Conservation (phyloP, 2,797 vertebrate species). For the Mormyrops boulengeri region DNA sequence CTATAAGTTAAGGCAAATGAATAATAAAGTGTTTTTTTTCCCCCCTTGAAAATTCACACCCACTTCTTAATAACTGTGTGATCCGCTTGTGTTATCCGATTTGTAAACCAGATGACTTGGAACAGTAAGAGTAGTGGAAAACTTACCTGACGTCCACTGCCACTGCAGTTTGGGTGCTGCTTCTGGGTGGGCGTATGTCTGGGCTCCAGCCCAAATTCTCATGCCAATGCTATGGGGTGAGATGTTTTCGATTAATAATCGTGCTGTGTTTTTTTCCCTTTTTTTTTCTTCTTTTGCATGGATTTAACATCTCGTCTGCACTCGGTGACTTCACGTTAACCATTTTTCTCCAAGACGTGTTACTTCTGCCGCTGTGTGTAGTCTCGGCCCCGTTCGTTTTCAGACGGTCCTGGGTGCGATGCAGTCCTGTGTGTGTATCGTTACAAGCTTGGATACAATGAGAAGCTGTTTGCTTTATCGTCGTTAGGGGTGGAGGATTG, state of each 20-base stretch:
- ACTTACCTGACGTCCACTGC: constrained; percentile 2
- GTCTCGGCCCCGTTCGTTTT: neutral
- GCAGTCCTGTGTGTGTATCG: neutral
- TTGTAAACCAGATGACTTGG: constrained; percentile 13
- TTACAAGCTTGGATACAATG: neutral
- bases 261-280: neutral
- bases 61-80: constrained; percentile 2
- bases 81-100: neutral
- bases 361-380: neutral
- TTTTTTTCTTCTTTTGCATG: neutral
- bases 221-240: constrained; percentile 11
- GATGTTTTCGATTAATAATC: constrained; percentile 14
- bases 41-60: neutral
- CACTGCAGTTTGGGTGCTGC: neutral
- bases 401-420: neutral
- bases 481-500: neutral
- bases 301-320: neutral
- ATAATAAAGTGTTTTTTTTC: constrained; percentile 5
- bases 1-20: neutral
- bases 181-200: constrained; percentile 5
- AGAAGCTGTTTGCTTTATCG: neutral
- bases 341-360: neutral
- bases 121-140: constrained; percentile 1
- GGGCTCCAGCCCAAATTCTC: constrained; percentile 4
- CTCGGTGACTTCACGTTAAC: neutral